phyloP scores from a whole-genome alignment of 1,140 invertebrate genomes.

The Lordiphosa mommai region DNA sequence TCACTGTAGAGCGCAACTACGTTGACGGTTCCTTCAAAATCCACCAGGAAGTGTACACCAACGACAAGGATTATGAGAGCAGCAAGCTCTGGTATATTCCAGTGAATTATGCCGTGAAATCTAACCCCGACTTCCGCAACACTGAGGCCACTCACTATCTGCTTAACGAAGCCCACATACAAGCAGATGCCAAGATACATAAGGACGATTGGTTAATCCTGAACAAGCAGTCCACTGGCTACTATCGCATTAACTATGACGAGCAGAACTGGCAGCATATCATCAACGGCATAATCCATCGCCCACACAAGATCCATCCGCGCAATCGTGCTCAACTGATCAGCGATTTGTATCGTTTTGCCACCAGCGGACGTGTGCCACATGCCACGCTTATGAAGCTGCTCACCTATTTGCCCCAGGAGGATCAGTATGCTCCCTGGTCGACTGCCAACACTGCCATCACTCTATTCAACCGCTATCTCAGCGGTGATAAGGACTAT shows the following conservation, averaged over 20 bases:
- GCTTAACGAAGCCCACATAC: conserved; percentile 17
- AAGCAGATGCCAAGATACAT: conserved; percentile 6
- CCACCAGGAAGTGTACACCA: conserved; percentile 79
- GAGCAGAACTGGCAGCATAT: conserved; percentile 82
- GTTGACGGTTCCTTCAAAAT: conserved; percentile 65
- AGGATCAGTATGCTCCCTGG: conserved; percentile 84
- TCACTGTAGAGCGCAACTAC: conserved; percentile 82
- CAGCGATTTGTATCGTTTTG: conserved; percentile 87
- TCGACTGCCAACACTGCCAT: conserved; percentile 79
- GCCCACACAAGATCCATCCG: conserved; percentile 82
- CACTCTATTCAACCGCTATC: conserved; percentile 66
- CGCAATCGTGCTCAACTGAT: conserved; percentile 89
- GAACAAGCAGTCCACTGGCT: conserved; percentile 84
- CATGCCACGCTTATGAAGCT: conserved; percentile 80
- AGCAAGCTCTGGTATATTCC: conserved; percentile 38
- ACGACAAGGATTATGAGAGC: conserved; percentile 31
- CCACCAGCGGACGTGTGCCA: conserved; percentile 81
- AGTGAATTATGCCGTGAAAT: conserved; percentile 64
- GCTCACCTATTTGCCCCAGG: conserved; percentile 81
- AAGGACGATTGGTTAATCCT: conserved; percentile 82
- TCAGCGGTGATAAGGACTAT: conserved; percentile 50
- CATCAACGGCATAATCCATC: conserved; percentile 77
- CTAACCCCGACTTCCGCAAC: conserved; percentile 79
- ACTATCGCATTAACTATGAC: conserved; percentile 85
- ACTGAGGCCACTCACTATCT: conserved; percentile 75